phyloP scores from a whole-genome alignment of 1,140 invertebrate species.

The Drosophila burlai region DNA sequence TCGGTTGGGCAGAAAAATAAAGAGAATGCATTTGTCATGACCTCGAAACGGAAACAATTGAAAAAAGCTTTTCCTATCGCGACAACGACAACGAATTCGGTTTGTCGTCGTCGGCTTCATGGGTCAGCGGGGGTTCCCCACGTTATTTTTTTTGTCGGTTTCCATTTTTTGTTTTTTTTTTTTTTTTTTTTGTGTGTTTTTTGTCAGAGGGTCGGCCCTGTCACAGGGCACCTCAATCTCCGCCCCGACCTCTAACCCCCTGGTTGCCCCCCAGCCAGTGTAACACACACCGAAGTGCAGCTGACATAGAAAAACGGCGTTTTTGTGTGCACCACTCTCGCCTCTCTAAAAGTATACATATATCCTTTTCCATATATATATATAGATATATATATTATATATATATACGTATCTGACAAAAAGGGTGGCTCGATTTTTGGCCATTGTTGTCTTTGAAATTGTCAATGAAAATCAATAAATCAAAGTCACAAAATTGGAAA shows the following conservation, averaged over 20 bases:
- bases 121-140: constrained; percentile 17
- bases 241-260: constrained; percentile 11
- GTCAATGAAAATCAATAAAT: not conserved
- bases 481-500: not conserved
- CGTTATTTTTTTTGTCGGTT: not conserved
- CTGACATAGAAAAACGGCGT: constrained; percentile 78
- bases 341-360: constrained; percentile 15
- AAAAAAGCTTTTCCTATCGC: constrained; percentile 82
- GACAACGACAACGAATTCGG: constrained; percentile 62
- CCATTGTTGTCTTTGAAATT: not conserved
- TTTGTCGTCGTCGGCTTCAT: constrained; percentile 52
- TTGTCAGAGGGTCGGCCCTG: constrained; percentile 23
- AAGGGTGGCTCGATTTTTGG: constrained; percentile 10
- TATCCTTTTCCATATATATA: constrained; percentile 12
- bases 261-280: constrained; percentile 14
- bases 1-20: constrained; percentile 42
- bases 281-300: constrained; percentile 73
- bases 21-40: constrained; percentile 82
- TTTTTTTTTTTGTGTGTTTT: not conserved
- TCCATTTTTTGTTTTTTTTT: not conserved
- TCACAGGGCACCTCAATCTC: constrained; percentile 37
- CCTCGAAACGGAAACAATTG: constrained; percentile 82
- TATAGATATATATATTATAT: constrained; percentile 1
- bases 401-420: not conserved
- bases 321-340: constrained; percentile 43